Evolutionary conservation across 1,140 invertebrate species (phyloP).

Genomic region (Drosophila navojoa): DNA sequence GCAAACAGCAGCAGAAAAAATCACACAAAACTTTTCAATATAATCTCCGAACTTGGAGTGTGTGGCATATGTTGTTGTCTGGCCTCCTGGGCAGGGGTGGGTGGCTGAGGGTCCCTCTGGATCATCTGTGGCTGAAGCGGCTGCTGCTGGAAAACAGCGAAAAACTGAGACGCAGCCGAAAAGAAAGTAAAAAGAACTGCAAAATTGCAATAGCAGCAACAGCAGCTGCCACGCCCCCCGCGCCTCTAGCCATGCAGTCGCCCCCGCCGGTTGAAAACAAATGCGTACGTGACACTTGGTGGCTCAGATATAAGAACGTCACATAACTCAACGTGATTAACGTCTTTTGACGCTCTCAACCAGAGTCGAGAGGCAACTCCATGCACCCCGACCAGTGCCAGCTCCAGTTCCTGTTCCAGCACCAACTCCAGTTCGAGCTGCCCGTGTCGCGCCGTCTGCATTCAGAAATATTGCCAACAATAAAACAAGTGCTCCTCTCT

Average conservation of each 20-base stretch:
- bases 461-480: conserved; percentile 72
- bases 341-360: conserved; percentile 67
- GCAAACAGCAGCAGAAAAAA: conserved; percentile 63
- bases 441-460: conserved; percentile 17
- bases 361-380: conserved; percentile 5
- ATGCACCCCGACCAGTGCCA: not conserved
- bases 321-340: conserved; percentile 81
- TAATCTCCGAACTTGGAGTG: conserved; percentile 46
- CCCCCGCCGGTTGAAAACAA: conserved; percentile 61
- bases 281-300: conserved; percentile 82
- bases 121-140: conserved; percentile 26
- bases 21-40: conserved; percentile 63
- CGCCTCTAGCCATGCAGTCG: not conserved
- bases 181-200: conserved; percentile 67
- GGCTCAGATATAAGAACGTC: conserved; percentile 79
- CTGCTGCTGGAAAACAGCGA: conserved; percentile 50
- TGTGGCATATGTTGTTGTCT: conserved; percentile 60
- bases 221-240: conserved; percentile 24
- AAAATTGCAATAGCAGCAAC: conserved; percentile 62
- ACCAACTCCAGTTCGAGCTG: not conserved
- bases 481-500: conserved; percentile 68
- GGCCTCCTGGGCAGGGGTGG: not conserved
- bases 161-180: conserved; percentile 53
- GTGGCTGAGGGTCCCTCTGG: not conserved
- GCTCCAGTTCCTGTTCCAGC: not conserved